phyloP scores from a whole-genome alignment of 2,888 invertebrate genomes.

The Thecophora atra region DNA sequence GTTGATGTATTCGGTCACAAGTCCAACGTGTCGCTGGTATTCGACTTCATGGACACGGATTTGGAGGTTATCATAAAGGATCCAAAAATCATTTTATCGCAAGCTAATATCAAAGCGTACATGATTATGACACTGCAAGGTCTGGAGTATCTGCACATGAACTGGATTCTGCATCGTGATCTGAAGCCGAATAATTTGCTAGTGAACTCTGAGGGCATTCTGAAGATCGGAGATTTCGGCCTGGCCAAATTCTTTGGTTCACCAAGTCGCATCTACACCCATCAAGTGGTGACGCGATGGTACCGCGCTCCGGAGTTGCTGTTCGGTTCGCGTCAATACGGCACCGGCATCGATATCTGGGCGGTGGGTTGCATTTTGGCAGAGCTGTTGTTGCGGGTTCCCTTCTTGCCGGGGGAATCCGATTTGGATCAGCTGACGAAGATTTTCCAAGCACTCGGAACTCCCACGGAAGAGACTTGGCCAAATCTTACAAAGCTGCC shows the following conservation, averaged over 20 bases:
- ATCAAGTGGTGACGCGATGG: slow-evolving; percentile 97
- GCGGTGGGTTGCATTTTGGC: slow-evolving; percentile 98
- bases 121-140: slow-evolving; percentile 93
- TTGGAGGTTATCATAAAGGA: slow-evolving; percentile 95
- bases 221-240: slow-evolving; percentile 99
- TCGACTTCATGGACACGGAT: slow-evolving; percentile 99
- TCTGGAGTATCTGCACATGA: slow-evolving; percentile 91
- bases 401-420: slow-evolving; percentile 95
- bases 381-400: slow-evolving; percentile 88
- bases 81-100: slow-evolving; percentile 84
- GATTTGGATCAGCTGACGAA: slow-evolving; percentile 96
- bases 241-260: slow-evolving; percentile 97
- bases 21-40: slow-evolving; percentile 97
- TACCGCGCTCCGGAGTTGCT: slow-evolving; percentile 93
- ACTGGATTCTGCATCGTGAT: slow-evolving; percentile 98
- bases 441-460: slow-evolving; percentile 95
- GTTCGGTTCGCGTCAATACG: slow-evolving; percentile 94
- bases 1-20: slow-evolving; percentile 98
- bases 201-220: slow-evolving; percentile 87
- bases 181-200: slow-evolving; percentile 98
- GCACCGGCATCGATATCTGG: slow-evolving; percentile 98
- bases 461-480: slow-evolving; percentile 93
- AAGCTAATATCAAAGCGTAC: slow-evolving; percentile 95
- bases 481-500: slow-evolving; percentile 82
- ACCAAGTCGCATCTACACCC: slow-evolving; percentile 94